Base-by-base conservation (phyloP, 2,113 vertebrate species). In the Sprattus sprattus region DNA sequence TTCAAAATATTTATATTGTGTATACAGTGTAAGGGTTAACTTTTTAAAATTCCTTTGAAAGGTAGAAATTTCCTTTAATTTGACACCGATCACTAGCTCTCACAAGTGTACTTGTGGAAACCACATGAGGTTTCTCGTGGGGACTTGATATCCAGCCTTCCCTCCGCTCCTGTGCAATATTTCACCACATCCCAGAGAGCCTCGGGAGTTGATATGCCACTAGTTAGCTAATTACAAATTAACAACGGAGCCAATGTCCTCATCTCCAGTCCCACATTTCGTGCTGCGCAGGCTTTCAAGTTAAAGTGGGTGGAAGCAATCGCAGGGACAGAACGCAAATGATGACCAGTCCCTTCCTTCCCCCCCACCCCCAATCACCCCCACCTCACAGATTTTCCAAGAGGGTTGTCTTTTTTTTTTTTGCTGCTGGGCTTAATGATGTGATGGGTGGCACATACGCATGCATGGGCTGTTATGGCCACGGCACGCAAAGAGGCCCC, bases 241-340 rank as follows among this genome's bases (percentile, higher is more conserved):
- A 87, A 90, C 81, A 88, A 82, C 60, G 54, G 49, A 45, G 47
- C 54, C 60, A 18, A 83, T 85, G 84, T 85, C 78, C 83, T 88
- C 81, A 54, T 54, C 78, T 84, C 11, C 20, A 83, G 82, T 84
- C 80, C 67, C 49, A 54, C 45, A 16, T 86, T 39, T 80, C 71
- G 57, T 15, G 3, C 1, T 20, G 75, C 20, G 52, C 83, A 81
- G 47, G 46, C 22, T 87, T 88, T 91, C 81, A 85, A 47, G 85
- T 85, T 82, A 85, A 87, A 88, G 85, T 87, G 84, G 84, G 85
- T 86, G 89, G 83, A 88, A 91, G 83, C 50, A 81, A 91, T 88
- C 71, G 45, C 50, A 81, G 45, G 86, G 67, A 71, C 82, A 25
- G 87, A 80, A 80, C 64, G 54, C 81, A 84, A 83, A 81, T 20